Evolutionary conservation across 2,888 invertebrate species (phyloP).

Genomic region (Leuctra nigra): DNA sequence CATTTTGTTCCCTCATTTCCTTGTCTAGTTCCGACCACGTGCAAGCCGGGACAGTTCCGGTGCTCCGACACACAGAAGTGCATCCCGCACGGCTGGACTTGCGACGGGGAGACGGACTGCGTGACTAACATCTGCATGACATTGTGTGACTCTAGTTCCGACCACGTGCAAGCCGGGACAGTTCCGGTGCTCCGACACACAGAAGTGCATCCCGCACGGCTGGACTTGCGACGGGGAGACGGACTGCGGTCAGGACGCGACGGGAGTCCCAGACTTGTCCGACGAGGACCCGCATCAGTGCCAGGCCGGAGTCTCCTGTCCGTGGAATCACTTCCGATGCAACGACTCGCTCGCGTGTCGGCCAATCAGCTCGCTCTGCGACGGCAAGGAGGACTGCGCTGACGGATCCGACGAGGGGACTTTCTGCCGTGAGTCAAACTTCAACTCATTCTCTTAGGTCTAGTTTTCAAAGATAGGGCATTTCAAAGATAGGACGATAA

Average conservation of each 20-base stretch:
- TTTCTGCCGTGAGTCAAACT: conserved; percentile 50
- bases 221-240: conserved; percentile 73
- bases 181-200: conserved; percentile 65
- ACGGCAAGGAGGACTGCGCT: conserved; percentile 57
- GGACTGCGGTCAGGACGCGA: conserved; percentile 59
- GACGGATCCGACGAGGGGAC: conserved; percentile 67
- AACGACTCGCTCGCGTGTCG: conserved; percentile 52
- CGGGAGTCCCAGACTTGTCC: conserved; percentile 48
- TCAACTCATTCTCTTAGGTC: background rate
- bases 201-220: conserved; percentile 64
- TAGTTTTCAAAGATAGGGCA: too few species aligned
- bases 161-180: conserved; percentile 57
- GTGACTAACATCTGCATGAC: too few species aligned
- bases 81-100: conserved; percentile 67
- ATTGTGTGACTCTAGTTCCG: too few species aligned
- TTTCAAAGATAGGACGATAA: too few species aligned
- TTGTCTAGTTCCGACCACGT: conserved; percentile 49
- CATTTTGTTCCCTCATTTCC: too few species aligned
- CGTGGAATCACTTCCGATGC: conserved; percentile 62
- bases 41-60: conserved; percentile 64
- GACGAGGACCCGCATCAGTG: conserved; percentile 63
- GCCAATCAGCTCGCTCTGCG: conserved; percentile 57
- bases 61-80: conserved; percentile 64
- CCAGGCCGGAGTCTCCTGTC: conserved; percentile 55
- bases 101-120: conserved; percentile 72